phyloP scores from a whole-genome alignment of 2,113 vertebrate genomes.

The Percopsis transmontana region DNA sequence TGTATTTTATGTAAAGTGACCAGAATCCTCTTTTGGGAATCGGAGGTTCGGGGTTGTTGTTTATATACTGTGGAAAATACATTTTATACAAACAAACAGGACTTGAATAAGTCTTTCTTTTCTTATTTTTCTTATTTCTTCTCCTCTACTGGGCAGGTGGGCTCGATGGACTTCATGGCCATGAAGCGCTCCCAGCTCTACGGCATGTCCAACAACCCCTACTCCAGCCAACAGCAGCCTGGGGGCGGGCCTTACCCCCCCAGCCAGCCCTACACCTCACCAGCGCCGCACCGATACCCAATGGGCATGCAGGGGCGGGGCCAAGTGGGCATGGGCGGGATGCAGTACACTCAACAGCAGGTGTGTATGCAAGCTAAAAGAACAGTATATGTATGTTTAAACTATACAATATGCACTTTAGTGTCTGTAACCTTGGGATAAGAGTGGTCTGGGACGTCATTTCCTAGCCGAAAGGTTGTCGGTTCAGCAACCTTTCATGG shows the following conservation, averaged over 20 bases:
- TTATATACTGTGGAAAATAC: too few species aligned
- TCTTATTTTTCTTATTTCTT: background rate
- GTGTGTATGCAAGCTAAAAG: slow-evolving; percentile 63
- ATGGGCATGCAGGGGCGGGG: slow-evolving; percentile 89
- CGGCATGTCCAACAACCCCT: slow-evolving; percentile 88
- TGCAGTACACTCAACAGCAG: slow-evolving; percentile 96
- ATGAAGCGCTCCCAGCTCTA: slow-evolving; percentile 97
- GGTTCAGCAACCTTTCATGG: too few species aligned
- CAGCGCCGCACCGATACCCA: slow-evolving; percentile 89
- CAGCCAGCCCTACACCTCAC: slow-evolving; percentile 87
- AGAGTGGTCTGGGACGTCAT: background rate
- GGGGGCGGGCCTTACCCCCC: slow-evolving; percentile 89
- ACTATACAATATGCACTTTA: slow-evolving; percentile 5
- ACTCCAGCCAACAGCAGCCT: slow-evolving; percentile 82
- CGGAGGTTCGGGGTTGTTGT: too few species aligned
- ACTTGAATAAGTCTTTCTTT: background rate
- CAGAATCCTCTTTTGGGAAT: too few species aligned
- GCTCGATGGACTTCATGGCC: slow-evolving; percentile 94
- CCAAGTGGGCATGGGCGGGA: slow-evolving; percentile 85
- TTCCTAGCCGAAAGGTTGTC: too few species aligned
- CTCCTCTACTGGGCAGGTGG: slow-evolving; percentile 78
- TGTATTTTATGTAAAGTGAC: too few species aligned
- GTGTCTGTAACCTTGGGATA: background rate
- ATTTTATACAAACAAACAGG: too few species aligned
- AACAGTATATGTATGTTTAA: background rate